These are phyloP conservation scores for Quadroppia sp. DNA, from an alignment of 2,888 invertebrate genomes.

Conservation along the genomic window DNA sequence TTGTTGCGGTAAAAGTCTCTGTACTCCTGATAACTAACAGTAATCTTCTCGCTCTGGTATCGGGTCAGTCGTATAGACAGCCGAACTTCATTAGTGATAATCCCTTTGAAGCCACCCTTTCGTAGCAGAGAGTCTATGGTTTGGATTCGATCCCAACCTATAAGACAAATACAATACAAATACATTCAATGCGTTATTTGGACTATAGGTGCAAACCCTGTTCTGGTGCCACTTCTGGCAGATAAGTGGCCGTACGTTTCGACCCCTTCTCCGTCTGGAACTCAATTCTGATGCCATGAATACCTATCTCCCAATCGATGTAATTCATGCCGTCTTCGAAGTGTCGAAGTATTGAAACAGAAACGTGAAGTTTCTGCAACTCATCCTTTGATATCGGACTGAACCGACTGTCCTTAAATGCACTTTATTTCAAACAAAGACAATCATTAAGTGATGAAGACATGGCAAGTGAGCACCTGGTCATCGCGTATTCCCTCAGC, in stretches of 20 bases:
- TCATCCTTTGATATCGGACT: conserved; percentile 91
- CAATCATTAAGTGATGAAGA: conserved; percentile 45
- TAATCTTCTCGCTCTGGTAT: conserved; percentile 93
- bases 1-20: conserved; percentile 48
- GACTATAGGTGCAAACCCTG: conserved; percentile 66
- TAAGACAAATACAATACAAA: background rate
- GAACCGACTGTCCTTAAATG: conserved; percentile 95
- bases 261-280: conserved; percentile 87
- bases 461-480: conserved; percentile 58
- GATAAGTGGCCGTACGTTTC: conserved; percentile 93
- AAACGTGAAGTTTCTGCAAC: conserved; percentile 83
- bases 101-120: conserved; percentile 88
- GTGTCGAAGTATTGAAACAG: conserved; percentile 90
- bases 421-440: conserved; percentile 60
- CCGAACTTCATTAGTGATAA: conserved; percentile 79
- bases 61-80: conserved; percentile 88
- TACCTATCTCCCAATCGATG: conserved; percentile 90
- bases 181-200: background rate
- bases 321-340: conserved; percentile 95
- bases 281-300: conserved; percentile 97
- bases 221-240: conserved; percentile 96
- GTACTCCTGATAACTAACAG: conserved; percentile 77
- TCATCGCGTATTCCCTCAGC: conserved; percentile 91
- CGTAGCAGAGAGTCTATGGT: conserved; percentile 95
- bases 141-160: conserved; percentile 98